Evolutionary conservation across 2,888 invertebrate genomes (phyloP).

Genomic region (Podotricha telesiphe): DNA sequence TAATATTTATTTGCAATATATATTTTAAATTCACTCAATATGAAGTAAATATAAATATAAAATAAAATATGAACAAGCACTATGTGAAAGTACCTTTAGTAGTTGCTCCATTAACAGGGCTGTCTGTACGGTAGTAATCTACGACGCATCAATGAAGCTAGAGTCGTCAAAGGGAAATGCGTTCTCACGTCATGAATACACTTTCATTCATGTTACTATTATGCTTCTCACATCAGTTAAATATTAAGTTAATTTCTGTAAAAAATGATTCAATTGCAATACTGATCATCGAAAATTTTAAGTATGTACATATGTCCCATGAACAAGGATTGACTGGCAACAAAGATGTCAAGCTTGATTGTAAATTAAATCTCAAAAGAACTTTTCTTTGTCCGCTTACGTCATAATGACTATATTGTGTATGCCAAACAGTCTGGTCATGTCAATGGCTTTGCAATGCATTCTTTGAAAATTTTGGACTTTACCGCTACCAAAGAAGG

Average conservation of each 20-base stretch:
- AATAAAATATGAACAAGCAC: not conserved
- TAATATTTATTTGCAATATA: no score
- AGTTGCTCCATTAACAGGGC: slow-evolving; percentile 67
- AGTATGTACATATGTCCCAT: no score
- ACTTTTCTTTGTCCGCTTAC: not conserved
- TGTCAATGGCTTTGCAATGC: not conserved
- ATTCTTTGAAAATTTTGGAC: no score
- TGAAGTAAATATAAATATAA: no score
- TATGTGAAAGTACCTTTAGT: slow-evolving; percentile 22
- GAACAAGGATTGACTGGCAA: no score
- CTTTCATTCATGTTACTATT: slow-evolving; percentile 9
- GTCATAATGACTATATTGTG: not conserved
- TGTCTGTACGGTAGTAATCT: slow-evolving; percentile 52
- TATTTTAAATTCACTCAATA: no score
- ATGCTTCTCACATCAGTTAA: slow-evolving; percentile 10
- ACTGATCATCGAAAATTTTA: no score
- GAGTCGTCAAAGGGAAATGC: slow-evolving; percentile 32
- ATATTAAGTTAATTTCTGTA: not conserved
- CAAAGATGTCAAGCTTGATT: no score
- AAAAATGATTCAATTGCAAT: not conserved
- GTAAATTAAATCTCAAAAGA: not conserved
- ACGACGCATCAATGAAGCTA: slow-evolving; percentile 35
- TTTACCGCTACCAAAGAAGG: no score
- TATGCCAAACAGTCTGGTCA: not conserved
- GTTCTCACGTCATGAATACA: slow-evolving; percentile 35